phyloP scores from a whole-genome alignment of 2,113 vertebrate species.

The Morone chrysops region DNA sequence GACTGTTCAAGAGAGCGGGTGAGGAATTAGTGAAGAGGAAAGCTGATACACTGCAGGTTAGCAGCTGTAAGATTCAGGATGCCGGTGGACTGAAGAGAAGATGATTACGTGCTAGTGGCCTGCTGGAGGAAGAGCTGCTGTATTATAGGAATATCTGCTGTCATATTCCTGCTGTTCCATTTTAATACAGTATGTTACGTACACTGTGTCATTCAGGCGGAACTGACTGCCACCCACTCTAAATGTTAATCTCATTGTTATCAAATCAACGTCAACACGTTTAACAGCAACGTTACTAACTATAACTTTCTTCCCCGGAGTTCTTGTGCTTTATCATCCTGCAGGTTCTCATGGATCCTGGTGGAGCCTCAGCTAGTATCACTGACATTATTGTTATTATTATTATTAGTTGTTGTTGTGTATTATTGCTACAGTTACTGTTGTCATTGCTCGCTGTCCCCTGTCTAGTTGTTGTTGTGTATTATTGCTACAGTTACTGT shows the following conservation, averaged over 20 bases:
- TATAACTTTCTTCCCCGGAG: too few species aligned
- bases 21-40: neutral
- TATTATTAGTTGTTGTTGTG: too few species aligned
- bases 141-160: constrained; percentile 45
- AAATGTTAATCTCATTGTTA: constrained; percentile 76
- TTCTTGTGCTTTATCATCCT: too few species aligned
- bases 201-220: constrained; percentile 33
- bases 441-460: too few species aligned
- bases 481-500: too few species aligned
- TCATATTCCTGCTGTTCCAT: constrained; percentile 54
- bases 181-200: constrained; percentile 54
- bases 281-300: too few species aligned
- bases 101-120: constrained; percentile 33
- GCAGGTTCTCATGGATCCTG: too few species aligned
- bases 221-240: constrained; percentile 65
- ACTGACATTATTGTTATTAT: too few species aligned
- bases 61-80: neutral
- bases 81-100: neutral
- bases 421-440: too few species aligned
- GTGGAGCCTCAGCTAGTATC: too few species aligned
- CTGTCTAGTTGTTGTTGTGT: too few species aligned
- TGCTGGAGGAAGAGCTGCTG: constrained; percentile 20
- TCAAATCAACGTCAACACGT: constrained; percentile 66
- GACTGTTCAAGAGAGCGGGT: neutral
- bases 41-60: neutral